A percentile compares a stretch with the other conserved stretches of the same genome.
These are phyloP conservation scores for Bellardia bayeri DNA, from an alignment of 2,888 invertebrate species.

Conservation along the genomic window DNA sequence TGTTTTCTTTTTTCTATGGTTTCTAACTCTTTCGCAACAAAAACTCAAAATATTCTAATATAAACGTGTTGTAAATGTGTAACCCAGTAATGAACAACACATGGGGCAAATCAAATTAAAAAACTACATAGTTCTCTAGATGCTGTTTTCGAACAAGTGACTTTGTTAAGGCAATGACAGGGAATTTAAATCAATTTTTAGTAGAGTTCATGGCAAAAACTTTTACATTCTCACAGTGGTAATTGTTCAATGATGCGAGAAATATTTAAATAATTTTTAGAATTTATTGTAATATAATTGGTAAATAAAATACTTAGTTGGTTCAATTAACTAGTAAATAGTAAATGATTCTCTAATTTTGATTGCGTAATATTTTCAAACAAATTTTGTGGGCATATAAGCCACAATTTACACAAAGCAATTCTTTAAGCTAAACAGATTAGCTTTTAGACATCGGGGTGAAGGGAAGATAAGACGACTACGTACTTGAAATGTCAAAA, in stretches of 20 bases:
- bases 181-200: conserved; percentile 24
- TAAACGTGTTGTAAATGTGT: conserved; percentile 41
- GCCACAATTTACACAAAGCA: no score
- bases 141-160: conserved; percentile 22
- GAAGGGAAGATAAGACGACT: no score
- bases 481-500: no score
- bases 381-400: no score
- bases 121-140: neutral
- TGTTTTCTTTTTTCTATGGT: neutral
- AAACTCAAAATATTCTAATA: conserved; percentile 22
- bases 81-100: conserved; percentile 43
- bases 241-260: neutral
- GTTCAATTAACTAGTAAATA: no score
- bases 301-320: no score
- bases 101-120: conserved; percentile 57
- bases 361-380: no score
- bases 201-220: neutral
- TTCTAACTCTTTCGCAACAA: neutral
- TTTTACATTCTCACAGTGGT: conserved; percentile 3
- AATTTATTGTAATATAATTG: conserved; percentile 13
- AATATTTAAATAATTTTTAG: conserved; percentile 1
- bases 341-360: no score
- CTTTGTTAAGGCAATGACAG: neutral
- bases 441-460: no score
- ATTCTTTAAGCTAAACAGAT: no score